These are phyloP conservation scores for Panagrolaimus sp. DNA, from an alignment of 1,140 invertebrate genomes.

Conservation along the genomic window DNA sequence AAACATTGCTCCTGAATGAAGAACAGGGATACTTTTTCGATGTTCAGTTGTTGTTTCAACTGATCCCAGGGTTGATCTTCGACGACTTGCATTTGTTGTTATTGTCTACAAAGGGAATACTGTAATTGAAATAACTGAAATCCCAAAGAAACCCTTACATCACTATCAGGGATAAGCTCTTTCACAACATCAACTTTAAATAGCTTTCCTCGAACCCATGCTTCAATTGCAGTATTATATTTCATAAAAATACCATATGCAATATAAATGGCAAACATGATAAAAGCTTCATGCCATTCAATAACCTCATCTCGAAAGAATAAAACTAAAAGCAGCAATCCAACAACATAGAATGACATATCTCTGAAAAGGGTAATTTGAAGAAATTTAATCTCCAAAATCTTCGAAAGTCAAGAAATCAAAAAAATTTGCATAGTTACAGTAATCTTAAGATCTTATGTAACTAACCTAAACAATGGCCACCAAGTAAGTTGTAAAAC, in stretches of 20 bases:
- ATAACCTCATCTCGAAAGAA: conserved; percentile 60
- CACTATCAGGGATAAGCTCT: too few species aligned
- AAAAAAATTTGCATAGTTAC: too few species aligned
- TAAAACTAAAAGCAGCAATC: conserved; percentile 59
- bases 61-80: too few species aligned
- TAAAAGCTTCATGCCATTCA: conserved; percentile 60
- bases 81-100: too few species aligned
- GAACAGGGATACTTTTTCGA: conserved; percentile 61
- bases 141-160: too few species aligned
- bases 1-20: conserved; percentile 63
- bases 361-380: conserved; percentile 60
- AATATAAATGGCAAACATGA: conserved; percentile 48
- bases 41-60: conserved; percentile 22
- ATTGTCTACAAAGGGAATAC: too few species aligned
- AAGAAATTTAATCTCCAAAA: background rate
- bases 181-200: too few species aligned
- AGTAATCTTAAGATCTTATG: conserved; percentile 67
- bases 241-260: conserved; percentile 55
- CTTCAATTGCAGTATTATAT: conserved; percentile 47
- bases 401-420: too few species aligned
- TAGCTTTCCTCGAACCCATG: background rate
- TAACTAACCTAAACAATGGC: conserved; percentile 56
- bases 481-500: conserved; percentile 75
- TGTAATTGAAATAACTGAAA: too few species aligned
- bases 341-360: conserved; percentile 61